A percentile compares a stretch with the other conserved stretches of the same genome.
Conservation (phyloP, 1,140 invertebrate genomes). For the Hylyphantes graminicola region DNA sequence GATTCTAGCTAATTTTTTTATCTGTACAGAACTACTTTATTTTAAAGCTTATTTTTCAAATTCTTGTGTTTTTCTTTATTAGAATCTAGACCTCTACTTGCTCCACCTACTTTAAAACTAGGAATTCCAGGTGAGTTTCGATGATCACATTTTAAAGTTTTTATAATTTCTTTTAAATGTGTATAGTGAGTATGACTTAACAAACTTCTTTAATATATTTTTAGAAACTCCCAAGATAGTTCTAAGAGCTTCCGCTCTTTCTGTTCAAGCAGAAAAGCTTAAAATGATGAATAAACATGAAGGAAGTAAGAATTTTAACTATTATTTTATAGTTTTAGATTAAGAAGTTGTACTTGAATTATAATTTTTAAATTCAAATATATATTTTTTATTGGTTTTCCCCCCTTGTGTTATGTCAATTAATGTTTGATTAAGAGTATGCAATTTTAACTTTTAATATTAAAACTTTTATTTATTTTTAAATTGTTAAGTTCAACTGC, state of each 20-base stretch:
- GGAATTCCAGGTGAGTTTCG: slow-evolving; percentile 26
- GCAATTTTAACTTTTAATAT: too few species aligned
- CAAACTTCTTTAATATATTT: slow-evolving; percentile 1
- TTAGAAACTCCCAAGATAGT: slow-evolving; percentile 46
- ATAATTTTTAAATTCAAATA: too few species aligned
- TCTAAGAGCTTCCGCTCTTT: slow-evolving; percentile 37
- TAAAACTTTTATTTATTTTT: too few species aligned
- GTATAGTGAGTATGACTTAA: not conserved
- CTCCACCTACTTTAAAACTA: slow-evolving; percentile 60
- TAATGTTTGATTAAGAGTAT: too few species aligned
- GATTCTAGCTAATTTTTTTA: too few species aligned
- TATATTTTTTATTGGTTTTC: too few species aligned
- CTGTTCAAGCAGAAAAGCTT: slow-evolving; percentile 51
- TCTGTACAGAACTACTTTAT: too few species aligned
- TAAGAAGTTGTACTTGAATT: not conserved
- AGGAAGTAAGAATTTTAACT: slow-evolving; percentile 12
- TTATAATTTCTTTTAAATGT: not conserved
- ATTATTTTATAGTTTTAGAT: not conserved
- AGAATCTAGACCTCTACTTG: slow-evolving; percentile 61
- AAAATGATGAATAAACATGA: slow-evolving; percentile 41
- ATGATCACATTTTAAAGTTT: not conserved
- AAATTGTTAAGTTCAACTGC: too few species aligned
- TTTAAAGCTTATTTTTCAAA: too few species aligned
- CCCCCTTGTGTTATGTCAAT: too few species aligned
- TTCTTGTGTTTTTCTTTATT: not conserved